A percentile compares a stretch with the other conserved stretches of the same genome.
These are phyloP conservation scores for Agonopterix alstromeriana DNA, from an alignment of 2,888 invertebrate species.

Conservation along the genomic window DNA sequence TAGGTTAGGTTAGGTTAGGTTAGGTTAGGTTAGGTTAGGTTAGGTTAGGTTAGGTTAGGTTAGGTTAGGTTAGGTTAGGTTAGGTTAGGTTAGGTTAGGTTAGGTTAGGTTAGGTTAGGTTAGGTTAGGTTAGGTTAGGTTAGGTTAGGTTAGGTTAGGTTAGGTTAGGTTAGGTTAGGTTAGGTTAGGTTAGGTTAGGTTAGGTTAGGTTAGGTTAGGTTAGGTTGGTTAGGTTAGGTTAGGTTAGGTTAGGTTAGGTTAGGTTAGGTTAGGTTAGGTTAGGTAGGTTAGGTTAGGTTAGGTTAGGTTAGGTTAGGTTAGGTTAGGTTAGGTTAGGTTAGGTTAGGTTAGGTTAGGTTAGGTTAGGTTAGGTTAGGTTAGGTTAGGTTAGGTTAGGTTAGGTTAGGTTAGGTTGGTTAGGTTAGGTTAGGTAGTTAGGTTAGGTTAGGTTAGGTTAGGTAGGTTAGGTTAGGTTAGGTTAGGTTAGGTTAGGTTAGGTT, in stretches of 20 bases:
- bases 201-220: constrained; percentile 10
- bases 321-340: constrained; percentile 20
- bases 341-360: constrained; percentile 17
- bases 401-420: constrained; percentile 13
- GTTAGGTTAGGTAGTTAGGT: constrained; percentile 20
- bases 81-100: constrained; percentile 20
- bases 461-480: constrained; percentile 17
- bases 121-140: constrained; percentile 19
- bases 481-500: constrained; percentile 20
- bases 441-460: constrained; percentile 14
- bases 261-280: constrained; percentile 13
- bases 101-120: constrained; percentile 12
- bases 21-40: constrained; percentile 19
- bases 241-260: constrained; percentile 17
- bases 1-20: constrained; percentile 11
- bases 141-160: constrained; percentile 18
- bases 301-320: constrained; percentile 11
- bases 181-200: constrained; percentile 20
- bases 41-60: constrained; percentile 18
- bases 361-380: constrained; percentile 15
- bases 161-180: constrained; percentile 12
- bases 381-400: constrained; percentile 20
- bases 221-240: constrained; percentile 19
- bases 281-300: constrained; percentile 20
- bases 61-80: constrained; percentile 13